Evolutionary conservation across 1,140 invertebrate species (phyloP).

Genomic region (Diorhabda elongata): DNA sequence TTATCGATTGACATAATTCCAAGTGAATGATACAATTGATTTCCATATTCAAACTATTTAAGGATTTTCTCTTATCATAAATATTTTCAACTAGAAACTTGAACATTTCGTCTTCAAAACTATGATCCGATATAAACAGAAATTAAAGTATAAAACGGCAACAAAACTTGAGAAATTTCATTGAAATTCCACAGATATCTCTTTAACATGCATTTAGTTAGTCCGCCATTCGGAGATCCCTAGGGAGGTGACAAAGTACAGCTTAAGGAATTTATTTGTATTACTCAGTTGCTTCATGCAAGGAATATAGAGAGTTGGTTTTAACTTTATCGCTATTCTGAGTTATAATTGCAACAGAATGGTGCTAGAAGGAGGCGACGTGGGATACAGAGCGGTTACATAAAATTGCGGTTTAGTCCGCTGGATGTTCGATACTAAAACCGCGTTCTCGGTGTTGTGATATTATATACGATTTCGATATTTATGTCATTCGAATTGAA

Average conservation of each 20-base stretch:
- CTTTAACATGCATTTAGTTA: conserved; percentile 12
- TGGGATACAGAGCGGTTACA: conserved; percentile 4
- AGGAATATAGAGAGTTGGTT: conserved; percentile 14
- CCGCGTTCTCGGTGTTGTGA: neutral
- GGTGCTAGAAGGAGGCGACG: neutral
- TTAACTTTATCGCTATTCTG: conserved; percentile 15
- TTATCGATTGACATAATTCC: no score
- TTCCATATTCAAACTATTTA: no score
- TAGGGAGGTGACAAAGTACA: conserved; percentile 14
- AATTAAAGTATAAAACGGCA: neutral
- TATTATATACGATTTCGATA: neutral
- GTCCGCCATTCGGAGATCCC: neutral
- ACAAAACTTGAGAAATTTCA: conserved; percentile 8
- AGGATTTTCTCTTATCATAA: no score
- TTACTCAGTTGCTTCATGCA: conserved; percentile 14
- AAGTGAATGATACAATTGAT: no score
- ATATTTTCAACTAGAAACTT: no score
- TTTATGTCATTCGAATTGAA: neutral
- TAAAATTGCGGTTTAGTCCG: conserved; percentile 11
- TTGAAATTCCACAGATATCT: conserved; percentile 14
- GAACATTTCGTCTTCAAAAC: neutral
- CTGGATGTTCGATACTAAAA: neutral
- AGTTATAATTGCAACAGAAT: conserved; percentile 10
- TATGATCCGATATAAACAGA: conserved; percentile 4
- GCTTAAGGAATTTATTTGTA: conserved; percentile 17